Percentiles rank a stretch among this genome's conserved stretches.
Conservation (phyloP, 2,113 vertebrate species). For the Psilopsiagon aurifrons region DNA sequence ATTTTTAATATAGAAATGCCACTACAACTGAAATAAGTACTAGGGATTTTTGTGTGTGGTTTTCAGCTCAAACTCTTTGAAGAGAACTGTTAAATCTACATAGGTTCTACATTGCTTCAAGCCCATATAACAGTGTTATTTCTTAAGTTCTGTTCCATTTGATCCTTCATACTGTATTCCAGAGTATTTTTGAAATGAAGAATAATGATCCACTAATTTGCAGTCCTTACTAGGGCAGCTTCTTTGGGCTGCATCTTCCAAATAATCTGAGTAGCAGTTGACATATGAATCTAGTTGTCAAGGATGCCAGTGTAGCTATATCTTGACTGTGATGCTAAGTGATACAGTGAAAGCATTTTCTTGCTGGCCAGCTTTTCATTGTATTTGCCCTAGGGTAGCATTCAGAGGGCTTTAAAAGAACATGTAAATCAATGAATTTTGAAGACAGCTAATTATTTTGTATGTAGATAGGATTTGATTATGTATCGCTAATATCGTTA, state of each 20-base stretch:
- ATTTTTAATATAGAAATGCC: neutral
- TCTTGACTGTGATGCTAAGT: slow-evolving; percentile 26
- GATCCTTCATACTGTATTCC: neutral
- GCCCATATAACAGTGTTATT: neutral
- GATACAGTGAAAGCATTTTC: slow-evolving; percentile 30
- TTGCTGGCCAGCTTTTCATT: slow-evolving; percentile 17
- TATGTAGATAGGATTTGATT: neutral
- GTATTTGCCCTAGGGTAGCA: slow-evolving; percentile 36
- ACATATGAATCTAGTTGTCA: slow-evolving; percentile 49
- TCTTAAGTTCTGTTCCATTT: slow-evolving; percentile 33
- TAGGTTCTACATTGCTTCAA: neutral
- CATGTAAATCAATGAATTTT: slow-evolving; percentile 11
- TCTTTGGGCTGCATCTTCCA: slow-evolving; percentile 26
- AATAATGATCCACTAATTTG: slow-evolving; percentile 33
- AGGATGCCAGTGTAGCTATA: slow-evolving; percentile 33
- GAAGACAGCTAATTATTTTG: neutral
- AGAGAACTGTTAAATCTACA: neutral
- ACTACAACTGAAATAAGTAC: neutral
- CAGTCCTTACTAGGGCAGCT: slow-evolving; percentile 22
- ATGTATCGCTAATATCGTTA: neutral
- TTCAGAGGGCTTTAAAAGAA: slow-evolving; percentile 53
- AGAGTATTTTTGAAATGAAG: slow-evolving; percentile 31
- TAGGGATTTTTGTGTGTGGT: neutral
- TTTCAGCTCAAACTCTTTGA: slow-evolving; percentile 23
- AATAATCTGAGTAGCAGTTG: slow-evolving; percentile 3